These are phyloP conservation scores for Tenebrosternarchus preto DNA, from an alignment of 2,113 vertebrate genomes.

Conservation along the genomic window DNA sequence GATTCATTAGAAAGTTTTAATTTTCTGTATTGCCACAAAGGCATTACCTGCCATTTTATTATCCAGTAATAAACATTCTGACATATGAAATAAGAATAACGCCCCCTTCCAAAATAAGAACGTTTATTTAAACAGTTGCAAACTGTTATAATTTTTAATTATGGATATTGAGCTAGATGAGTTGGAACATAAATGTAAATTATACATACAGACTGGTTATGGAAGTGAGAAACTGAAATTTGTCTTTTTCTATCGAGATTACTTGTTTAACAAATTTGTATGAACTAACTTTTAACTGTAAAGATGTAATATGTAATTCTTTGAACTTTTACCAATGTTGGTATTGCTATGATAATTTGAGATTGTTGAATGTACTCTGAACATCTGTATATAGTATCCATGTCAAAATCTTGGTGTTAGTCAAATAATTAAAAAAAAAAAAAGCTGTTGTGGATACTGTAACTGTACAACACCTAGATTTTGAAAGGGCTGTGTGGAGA, in stretches of 20 bases:
- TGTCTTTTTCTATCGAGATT: constrained; percentile 2
- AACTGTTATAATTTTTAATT: too few relatives aligned
- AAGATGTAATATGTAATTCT: neutral
- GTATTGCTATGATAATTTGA: constrained; percentile 19
- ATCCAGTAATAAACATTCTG: neutral
- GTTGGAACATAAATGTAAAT: too few relatives aligned
- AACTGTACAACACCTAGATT: neutral
- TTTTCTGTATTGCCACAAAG: constrained; percentile 33
- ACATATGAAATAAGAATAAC: constrained; percentile 17
- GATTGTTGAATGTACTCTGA: constrained; percentile 9
- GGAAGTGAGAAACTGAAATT: neutral
- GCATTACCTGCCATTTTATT: constrained; percentile 26
- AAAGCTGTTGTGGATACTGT: neutral
- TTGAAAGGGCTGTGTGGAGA: neutral
- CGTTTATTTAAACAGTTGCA: too few relatives aligned
- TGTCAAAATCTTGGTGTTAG: neutral
- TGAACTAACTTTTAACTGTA: neutral
- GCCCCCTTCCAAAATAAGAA: neutral
- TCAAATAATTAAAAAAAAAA: too few relatives aligned
- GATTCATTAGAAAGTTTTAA: constrained; percentile 36
- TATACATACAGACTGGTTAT: neutral
- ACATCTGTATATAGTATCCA: neutral
- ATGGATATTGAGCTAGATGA: too few relatives aligned
- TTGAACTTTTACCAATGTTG: neutral
- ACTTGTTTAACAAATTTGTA: constrained; percentile 6